Evolutionary conservation across 2,797 vertebrate genomes (phyloP), one percentile per base, ranked within the genome.

Genomic region (Poeciliopsis paucimaculata): DNA sequence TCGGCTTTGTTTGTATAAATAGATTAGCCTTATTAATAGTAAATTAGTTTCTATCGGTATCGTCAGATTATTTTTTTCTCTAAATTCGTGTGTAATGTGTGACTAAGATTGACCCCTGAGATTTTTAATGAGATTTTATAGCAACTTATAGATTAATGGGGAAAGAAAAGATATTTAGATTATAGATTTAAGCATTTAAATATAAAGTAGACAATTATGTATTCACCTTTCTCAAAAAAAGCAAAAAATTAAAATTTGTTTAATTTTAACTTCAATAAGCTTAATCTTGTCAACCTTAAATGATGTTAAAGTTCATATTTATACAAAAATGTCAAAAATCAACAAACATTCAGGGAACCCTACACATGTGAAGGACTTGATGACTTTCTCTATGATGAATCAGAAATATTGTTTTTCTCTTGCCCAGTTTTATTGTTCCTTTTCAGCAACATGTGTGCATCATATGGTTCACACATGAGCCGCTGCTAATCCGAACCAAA

Each of bases 381-480:
- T 73, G n/a, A 34, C n/a, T 76, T 76, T 34, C 53, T 39, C 20
- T 6, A 8, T 10, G 13, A 16, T 20, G 2, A 23, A 55, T 57
- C 39, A 62, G 31, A 64, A 64, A 46, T n/a, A 31, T 20, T 23
- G 23, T 9, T 10, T n/a, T 20, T 20, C 2, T 45, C 5, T 31
- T 75, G 15, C 45, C 13, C 46, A 20, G 45, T 39, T 51, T 31
- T 46, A 31, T 34, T 47, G 57, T 70, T 41, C 15, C 2, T 28
- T 31, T 43, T 20, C 70, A 7, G 2, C 47, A 36, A 45, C 66
- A 46, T 36, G 39, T 47, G 60, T 47, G 34, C 49, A 51, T 89
- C 77, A 83, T 26, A 36, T 85, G 85, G 70, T 79, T 79, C 62
- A 47, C 78, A 76, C 66, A 1, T 36, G 64, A 78, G 36, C 55